phyloP scores from a whole-genome alignment of 2,888 invertebrate genomes.

The Agrochola macilenta region DNA sequence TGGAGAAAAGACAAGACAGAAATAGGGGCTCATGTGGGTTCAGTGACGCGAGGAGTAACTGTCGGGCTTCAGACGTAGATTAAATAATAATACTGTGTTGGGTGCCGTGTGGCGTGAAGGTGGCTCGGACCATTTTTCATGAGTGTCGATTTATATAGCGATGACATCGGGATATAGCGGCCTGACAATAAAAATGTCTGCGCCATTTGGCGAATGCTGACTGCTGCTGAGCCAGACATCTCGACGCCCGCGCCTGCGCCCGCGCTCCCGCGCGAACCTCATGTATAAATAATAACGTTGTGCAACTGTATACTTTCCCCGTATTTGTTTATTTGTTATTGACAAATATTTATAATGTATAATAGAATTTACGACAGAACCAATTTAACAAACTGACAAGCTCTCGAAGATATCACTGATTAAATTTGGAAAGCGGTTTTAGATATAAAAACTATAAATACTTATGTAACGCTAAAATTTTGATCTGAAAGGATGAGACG shows the following conservation, averaged over 20 bases:
- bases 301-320: constrained; percentile 38
- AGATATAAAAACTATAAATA: constrained; percentile 34
- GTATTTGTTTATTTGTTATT: constrained; percentile 39
- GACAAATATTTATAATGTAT: constrained; percentile 29
- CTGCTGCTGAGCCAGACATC: constrained; percentile 75
- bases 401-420: constrained; percentile 27
- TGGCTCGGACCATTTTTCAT: constrained; percentile 54
- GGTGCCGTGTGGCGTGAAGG: constrained; percentile 58
- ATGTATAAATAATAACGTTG: constrained; percentile 41
- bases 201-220: constrained; percentile 64
- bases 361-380: constrained; percentile 17
- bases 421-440: constrained; percentile 44
- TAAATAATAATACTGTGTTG: constrained; percentile 60
- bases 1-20: constrained; percentile 84
- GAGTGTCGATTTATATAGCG: constrained; percentile 56
- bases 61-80: constrained; percentile 62
- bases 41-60: constrained; percentile 78
- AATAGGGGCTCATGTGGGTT: constrained; percentile 80
- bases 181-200: constrained; percentile 64
- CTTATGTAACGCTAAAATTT: constrained; percentile 14
- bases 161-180: constrained; percentile 52
- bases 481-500: constrained; percentile 38
- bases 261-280: constrained; percentile 34
- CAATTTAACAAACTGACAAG: constrained; percentile 6
- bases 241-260: constrained; percentile 74